Conservation (phyloP, 2,797 vertebrate genomes). For the Pseudomugil gertrudae region DNA sequence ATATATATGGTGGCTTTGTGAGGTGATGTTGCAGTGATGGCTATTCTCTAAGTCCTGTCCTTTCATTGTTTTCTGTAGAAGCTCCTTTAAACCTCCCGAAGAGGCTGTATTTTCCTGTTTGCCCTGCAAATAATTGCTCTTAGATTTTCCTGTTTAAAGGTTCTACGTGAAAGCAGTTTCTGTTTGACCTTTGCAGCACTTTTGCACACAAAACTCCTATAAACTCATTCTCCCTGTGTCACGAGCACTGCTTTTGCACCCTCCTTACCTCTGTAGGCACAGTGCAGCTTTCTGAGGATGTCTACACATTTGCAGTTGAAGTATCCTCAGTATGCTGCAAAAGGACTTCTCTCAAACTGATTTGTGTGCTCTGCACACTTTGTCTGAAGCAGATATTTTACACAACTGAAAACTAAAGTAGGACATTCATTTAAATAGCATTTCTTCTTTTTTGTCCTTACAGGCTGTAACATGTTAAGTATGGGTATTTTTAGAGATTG, state of each 20-base stretch:
- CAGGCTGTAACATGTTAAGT: conserved; percentile 46
- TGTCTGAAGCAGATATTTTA: neutral
- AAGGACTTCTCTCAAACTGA: neutral
- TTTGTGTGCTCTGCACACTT: neutral
- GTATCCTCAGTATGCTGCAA: neutral
- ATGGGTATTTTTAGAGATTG: conserved; percentile 30
- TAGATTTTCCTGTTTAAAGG: conserved; percentile 23
- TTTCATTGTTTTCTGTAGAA: conserved; percentile 5
- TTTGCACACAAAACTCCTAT: neutral
- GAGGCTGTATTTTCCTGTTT: neutral
- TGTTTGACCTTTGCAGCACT: conserved; percentile 13
- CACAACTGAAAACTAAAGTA: neutral
- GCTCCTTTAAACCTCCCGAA: neutral
- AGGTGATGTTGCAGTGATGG: conserved; percentile 23
- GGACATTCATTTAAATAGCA: neutral
- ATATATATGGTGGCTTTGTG: conserved; percentile 27
- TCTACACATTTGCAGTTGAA: neutral
- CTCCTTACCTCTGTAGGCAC: neutral
- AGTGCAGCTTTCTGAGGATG: neutral
- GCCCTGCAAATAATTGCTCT: neutral
- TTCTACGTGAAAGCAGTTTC: conserved; percentile 12
- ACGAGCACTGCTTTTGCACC: neutral
- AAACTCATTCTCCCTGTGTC: neutral
- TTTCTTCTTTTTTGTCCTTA: conserved; percentile 17
- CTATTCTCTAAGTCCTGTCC: conserved; percentile 2